These are phyloP conservation scores for Diorhabda sublineata DNA, from an alignment of 1,140 invertebrate species.

Conservation along the genomic window DNA sequence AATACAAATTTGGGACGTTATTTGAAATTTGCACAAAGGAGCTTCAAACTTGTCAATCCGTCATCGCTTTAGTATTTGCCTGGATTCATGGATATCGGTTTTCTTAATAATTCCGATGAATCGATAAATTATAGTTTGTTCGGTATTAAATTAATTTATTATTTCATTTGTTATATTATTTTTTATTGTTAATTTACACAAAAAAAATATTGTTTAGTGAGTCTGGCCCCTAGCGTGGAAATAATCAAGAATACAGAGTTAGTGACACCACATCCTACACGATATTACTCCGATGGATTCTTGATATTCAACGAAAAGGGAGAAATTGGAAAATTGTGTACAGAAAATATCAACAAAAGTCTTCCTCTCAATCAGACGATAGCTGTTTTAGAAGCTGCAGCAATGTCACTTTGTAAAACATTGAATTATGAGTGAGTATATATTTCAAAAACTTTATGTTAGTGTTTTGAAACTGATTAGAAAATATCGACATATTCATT, in stretches of 20 bases:
- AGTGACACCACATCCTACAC: conserved; percentile 60
- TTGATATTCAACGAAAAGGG: conserved; percentile 81
- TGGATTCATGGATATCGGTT: no score
- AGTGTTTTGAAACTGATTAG: not conserved
- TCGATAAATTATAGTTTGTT: not conserved
- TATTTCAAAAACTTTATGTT: not conserved
- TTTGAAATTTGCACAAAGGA: no score
- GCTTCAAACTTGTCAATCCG: no score
- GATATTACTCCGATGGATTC: conserved; percentile 69
- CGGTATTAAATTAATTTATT: not conserved
- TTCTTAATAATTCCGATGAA: no score
- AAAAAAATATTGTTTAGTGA: conserved; percentile 54
- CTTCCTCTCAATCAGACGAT: conserved; percentile 52
- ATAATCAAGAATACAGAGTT: conserved; percentile 53
- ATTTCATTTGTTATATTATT: not conserved
- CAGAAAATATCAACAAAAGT: conserved; percentile 63
- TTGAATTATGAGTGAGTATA: conserved; percentile 67
- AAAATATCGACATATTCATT: not conserved
- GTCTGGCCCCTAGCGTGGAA: conserved; percentile 63
- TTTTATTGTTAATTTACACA: not conserved
- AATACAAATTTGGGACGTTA: no score
- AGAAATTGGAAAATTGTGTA: conserved; percentile 73
- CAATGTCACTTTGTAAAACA: conserved; percentile 69
- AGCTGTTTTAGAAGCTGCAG: conserved; percentile 61
- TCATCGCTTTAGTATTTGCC: no score